phyloP scores from a whole-genome alignment of 2,113 vertebrate species.

The Brienomyrus longianalis region DNA sequence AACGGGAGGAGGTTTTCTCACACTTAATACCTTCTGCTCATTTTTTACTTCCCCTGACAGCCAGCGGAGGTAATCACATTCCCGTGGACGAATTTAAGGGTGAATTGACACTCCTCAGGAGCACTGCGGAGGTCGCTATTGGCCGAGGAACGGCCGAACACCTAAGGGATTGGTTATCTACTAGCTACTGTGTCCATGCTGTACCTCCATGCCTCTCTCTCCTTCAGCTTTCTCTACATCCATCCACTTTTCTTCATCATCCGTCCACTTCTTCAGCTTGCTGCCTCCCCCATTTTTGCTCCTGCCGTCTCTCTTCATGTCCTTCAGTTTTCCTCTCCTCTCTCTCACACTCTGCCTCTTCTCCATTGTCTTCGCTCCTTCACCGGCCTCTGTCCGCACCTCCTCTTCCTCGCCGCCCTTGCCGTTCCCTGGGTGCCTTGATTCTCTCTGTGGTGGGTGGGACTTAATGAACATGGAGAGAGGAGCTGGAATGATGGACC shows the following conservation, averaged over 20 bases:
- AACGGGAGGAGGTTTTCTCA: background rate
- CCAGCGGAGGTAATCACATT: background rate
- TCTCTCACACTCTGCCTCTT: conserved; percentile 18
- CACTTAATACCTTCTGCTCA: background rate
- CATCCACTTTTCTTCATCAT: background rate
- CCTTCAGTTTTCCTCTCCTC: conserved; percentile 8
- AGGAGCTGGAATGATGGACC: background rate
- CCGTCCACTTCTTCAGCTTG: background rate
- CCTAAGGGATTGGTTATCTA: background rate
- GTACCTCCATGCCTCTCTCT: background rate
- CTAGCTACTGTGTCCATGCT: background rate
- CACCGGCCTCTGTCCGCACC: conserved; percentile 22
- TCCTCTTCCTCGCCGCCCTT: conserved; percentile 29
- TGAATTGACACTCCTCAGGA: background rate
- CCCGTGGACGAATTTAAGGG: background rate
- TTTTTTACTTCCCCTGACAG: background rate
- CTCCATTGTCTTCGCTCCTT: conserved; percentile 16
- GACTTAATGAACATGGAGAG: background rate
- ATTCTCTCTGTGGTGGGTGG: background rate
- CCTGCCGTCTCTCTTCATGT: background rate
- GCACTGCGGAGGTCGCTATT: background rate
- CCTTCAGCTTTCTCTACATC: background rate
- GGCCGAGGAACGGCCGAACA: background rate
- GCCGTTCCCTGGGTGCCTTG: background rate
- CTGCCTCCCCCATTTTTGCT: background rate